A percentile compares a stretch with the other conserved stretches of the same genome.
phyloP scores from a whole-genome alignment of 2,888 invertebrate genomes.

The Pristionchus maxplancki region DNA sequence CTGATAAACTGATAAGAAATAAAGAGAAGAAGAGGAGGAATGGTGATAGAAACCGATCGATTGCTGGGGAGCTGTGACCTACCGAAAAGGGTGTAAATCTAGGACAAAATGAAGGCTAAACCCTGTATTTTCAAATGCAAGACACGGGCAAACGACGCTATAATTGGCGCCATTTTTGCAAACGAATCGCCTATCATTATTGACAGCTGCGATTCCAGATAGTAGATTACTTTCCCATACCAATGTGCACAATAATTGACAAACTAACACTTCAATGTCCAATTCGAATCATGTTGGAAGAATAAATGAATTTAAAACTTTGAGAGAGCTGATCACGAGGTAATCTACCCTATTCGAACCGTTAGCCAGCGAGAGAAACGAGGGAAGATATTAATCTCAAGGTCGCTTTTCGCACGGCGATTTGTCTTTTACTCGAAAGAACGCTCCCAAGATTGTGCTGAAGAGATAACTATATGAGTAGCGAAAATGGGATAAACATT shows the following conservation, averaged over 20 bases:
- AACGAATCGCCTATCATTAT: background rate
- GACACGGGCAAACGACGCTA: background rate
- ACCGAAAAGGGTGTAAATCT: background rate
- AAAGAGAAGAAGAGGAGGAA: background rate
- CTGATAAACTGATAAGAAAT: background rate
- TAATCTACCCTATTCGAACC: background rate
- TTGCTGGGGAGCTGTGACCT: background rate
- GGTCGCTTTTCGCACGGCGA: background rate
- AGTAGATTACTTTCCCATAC: background rate
- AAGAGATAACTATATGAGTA: too few species aligned
- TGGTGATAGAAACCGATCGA: background rate
- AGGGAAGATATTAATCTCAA: background rate
- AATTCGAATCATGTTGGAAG: background rate
- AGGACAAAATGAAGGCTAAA: background rate
- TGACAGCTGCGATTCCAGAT: background rate
- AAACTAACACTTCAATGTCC: too few species aligned
- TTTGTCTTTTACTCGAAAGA: background rate
- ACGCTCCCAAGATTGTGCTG: too few species aligned
- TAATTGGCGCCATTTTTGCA: background rate
- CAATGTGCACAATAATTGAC: too few species aligned
- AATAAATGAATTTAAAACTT: too few species aligned
- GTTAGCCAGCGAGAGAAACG: background rate
- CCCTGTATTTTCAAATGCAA: too few species aligned
- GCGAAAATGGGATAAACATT: too few species aligned
- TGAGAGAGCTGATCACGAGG: background rate